Evolutionary conservation across 2,113 vertebrate genomes (phyloP), one percentile per base, ranked within the genome.

Genomic region (Hippocampus zosterae): DNA sequence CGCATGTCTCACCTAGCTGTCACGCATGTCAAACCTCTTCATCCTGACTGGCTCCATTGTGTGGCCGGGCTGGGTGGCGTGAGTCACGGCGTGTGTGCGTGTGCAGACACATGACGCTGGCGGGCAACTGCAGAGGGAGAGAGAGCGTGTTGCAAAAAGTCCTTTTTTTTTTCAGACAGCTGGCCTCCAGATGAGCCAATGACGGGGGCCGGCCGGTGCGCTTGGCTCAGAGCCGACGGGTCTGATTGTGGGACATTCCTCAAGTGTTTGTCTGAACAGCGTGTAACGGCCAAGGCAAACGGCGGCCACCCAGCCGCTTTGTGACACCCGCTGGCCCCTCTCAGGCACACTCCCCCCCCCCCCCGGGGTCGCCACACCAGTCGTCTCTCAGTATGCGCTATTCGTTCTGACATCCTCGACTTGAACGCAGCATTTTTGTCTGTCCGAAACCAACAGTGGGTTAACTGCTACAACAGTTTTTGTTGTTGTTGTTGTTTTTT

Each of bases 201-300:
- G 79, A 23, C 9, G 27, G 53, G 53, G 70, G 10, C 33, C 73
- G 55, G 82, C 75, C 10, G 84, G 79, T 84, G 81, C 74, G 71
- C 62, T 68, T 68, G 78, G 77, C 73, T 81, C 68, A 82, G 87
- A 88, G 86, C 84, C 87, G 84, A 70, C 15, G 74, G 74, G 82
- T 87, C 87, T 85, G 80, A 82, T 75, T 82, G 85, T 68, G 81
- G 83, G 77, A 85, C 85, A 89, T 90, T 90, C 89, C 83, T 88
- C 65, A 75, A 88, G 86, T 85, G 71, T 80, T 84, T 88, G 73
- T 82, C 77, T 88, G 76, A 87, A 81, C 83, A 80, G 84, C 77
- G 72, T 85, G 81, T 88, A 90, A 88, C 88, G 80, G 77, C 77
- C 76, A 76, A 80, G 76, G 84, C 85, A 87, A 90, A 90, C 86